Percentiles rank a stretch among this genome's conserved stretches.
Conservation (phyloP, 1,140 invertebrate species). For the Musca domestica region DNA sequence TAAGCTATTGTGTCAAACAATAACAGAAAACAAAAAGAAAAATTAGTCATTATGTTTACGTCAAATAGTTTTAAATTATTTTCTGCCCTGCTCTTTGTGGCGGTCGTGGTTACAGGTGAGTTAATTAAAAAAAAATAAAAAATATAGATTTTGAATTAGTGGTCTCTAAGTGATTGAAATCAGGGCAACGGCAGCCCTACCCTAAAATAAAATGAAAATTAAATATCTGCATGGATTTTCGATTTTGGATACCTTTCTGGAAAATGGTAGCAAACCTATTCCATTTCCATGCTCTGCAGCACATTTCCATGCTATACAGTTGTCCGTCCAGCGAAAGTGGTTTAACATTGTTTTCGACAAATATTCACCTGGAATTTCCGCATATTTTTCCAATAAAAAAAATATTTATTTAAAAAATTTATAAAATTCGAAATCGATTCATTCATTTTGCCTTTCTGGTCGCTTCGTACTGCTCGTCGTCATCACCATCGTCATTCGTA, state of each 20-base stretch:
- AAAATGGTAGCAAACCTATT: too few relatives aligned
- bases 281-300: too few relatives aligned
- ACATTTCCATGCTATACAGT: too few relatives aligned
- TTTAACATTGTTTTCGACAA: background rate
- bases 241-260: too few relatives aligned
- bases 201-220: slow-evolving; percentile 1
- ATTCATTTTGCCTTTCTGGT: too few relatives aligned
- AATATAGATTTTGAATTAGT: background rate
- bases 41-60: slow-evolving; percentile 14
- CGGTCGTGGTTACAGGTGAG: slow-evolving; percentile 3
- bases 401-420: too few relatives aligned
- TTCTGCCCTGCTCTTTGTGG: slow-evolving; percentile 3
- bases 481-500: too few relatives aligned
- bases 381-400: background rate
- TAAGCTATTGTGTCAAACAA: background rate
- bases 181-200: too few relatives aligned
- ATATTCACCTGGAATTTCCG: background rate
- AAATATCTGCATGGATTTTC: too few relatives aligned
- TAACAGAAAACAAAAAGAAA: background rate
- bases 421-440: too few relatives aligned
- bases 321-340: background rate
- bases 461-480: too few relatives aligned
- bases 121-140: background rate
- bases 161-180: too few relatives aligned
- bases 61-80: slow-evolving; percentile 9